phyloP scores from a whole-genome alignment of 1,140 invertebrate genomes.

The Ectropis grisescens region DNA sequence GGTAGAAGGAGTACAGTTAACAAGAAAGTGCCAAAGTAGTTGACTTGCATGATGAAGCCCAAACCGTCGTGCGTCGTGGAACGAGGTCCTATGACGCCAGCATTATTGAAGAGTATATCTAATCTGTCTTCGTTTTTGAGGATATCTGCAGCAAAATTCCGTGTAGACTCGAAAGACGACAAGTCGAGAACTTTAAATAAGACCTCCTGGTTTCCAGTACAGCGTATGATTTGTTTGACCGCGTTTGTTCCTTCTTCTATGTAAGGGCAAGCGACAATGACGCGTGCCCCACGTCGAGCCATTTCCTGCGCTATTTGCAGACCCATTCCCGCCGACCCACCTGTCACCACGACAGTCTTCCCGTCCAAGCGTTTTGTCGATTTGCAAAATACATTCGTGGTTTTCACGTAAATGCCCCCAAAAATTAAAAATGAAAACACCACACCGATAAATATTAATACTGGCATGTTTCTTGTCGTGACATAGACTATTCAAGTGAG shows the following conservation, averaged over 20 bases:
- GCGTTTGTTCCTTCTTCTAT: conserved; percentile 15
- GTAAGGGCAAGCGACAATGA: conserved; percentile 24
- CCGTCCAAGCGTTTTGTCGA: conserved; percentile 19
- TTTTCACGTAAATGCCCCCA: conserved; percentile 34
- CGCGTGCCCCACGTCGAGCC: conserved; percentile 18
- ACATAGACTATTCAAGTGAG: too few species aligned
- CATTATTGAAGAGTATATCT: conserved; percentile 86
- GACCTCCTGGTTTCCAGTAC: conserved; percentile 73
- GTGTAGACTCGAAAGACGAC: conserved; percentile 75
- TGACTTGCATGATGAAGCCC: conserved; percentile 63
- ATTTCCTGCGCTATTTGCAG: conserved; percentile 22
- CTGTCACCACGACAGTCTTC: conserved; percentile 20
- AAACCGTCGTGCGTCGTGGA: conserved; percentile 65
- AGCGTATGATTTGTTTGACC: conserved; percentile 72
- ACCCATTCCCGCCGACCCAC: conserved; percentile 22
- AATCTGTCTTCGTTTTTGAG: conserved; percentile 75
- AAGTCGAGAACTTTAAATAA: conserved; percentile 76
- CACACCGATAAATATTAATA: too few species aligned
- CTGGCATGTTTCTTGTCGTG: too few species aligned
- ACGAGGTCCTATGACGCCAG: conserved; percentile 73
- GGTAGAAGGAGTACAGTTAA: conserved; percentile 69
- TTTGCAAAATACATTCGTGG: conserved; percentile 14
- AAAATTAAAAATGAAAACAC: conserved; percentile 16
- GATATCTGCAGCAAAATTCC: conserved; percentile 77
- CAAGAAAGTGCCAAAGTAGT: conserved; percentile 71